Conservation (phyloP, 2,797 vertebrate genomes). For the Sebastes vulpes region DNA sequence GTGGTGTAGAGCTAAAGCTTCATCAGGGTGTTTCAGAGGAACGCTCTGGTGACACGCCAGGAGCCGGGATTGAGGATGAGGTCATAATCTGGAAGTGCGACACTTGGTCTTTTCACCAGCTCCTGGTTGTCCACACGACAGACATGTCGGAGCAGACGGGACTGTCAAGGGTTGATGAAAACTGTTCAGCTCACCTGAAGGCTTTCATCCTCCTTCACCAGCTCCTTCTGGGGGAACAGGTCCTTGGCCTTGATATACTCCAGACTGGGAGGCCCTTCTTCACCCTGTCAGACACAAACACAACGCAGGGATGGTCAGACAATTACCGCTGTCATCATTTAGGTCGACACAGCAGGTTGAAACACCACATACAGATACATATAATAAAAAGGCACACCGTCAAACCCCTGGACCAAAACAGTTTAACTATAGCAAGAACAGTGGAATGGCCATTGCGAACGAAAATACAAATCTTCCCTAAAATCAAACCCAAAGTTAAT, state of each 20-base stretch:
- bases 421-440: not conserved
- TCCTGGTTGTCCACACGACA: conserved; percentile 4
- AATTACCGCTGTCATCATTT: not conserved
- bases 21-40: conserved; percentile 29
- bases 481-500: not conserved
- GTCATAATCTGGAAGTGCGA: conserved; percentile 25
- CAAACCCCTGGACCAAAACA: not conserved
- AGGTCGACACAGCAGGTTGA: not conserved
- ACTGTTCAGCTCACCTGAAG: conserved; percentile 89
- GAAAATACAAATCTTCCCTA: not conserved
- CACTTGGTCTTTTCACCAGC: not conserved
- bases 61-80: conserved; percentile 5
- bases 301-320: conserved; percentile 13
- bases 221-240: conserved; percentile 97
- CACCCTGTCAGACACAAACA: conserved; percentile 88
- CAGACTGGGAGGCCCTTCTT: conserved; percentile 99
- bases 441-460: not conserved
- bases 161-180: not conserved
- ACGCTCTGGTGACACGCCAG: not conserved
- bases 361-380: not conserved
- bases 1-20: not conserved
- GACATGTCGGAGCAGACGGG: not conserved
- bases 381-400: not conserved
- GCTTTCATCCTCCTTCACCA: conserved; percentile 96
- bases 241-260: conserved; percentile 99